These are phyloP conservation scores for Manacus vitellinus DNA, from an alignment of 2,113 vertebrate genomes.

Conservation along the genomic window DNA sequence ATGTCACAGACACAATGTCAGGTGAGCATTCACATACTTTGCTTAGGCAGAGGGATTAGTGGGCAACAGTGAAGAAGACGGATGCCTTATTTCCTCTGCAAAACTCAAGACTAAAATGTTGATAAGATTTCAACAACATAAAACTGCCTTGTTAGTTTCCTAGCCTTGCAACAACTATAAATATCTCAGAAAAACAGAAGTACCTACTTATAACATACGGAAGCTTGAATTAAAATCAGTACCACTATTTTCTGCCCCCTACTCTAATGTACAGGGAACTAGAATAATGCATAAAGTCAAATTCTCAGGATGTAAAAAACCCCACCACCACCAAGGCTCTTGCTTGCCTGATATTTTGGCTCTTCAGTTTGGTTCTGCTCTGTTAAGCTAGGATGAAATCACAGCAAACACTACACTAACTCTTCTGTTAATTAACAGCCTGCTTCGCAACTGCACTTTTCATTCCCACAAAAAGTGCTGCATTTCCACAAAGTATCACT, in stretches of 20 bases:
- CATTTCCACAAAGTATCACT: constrained; percentile 62
- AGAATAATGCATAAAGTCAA: neutral
- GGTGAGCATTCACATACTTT: neutral
- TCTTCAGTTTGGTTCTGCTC: constrained; percentile 48
- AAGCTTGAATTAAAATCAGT: neutral
- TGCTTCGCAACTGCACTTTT: constrained; percentile 30
- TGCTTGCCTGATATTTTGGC: neutral
- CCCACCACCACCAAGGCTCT: neutral
- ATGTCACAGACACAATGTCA: fast-evolving
- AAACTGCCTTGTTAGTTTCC: neutral
- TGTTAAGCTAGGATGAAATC: constrained; percentile 59
- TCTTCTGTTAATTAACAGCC: constrained; percentile 66
- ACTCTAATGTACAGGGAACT: neutral
- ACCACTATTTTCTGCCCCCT: neutral
- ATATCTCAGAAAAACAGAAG: neutral
- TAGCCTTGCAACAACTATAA: neutral
- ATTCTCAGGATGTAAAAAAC: neutral
- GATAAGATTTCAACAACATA: neutral
- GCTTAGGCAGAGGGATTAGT: neutral
- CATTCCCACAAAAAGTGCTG: constrained; percentile 51
- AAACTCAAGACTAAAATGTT: neutral
- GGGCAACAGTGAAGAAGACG: neutral
- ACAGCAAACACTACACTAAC: constrained; percentile 55
- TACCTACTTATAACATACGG: neutral
- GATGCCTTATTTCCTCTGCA: neutral